Conservation (phyloP, 2,797 vertebrate genomes). For the Lates japonicus region DNA sequence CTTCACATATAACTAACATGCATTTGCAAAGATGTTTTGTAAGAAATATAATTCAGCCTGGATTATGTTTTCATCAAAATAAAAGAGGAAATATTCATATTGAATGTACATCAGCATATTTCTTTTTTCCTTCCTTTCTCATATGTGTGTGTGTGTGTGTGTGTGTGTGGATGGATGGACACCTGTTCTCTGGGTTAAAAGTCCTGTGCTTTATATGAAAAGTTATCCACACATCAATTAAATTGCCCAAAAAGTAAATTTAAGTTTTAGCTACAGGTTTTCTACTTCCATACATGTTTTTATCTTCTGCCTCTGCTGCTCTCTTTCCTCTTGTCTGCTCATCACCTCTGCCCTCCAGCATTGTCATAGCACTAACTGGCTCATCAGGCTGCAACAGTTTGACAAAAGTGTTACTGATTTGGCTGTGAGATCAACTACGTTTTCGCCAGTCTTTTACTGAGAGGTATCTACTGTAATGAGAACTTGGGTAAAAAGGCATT, state of each 20-base stretch:
- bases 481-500: slow-evolving; percentile 12
- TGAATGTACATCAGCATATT: not conserved
- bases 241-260: not conserved
- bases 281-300: not conserved
- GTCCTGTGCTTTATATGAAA: not conserved
- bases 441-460: not conserved
- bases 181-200: not conserved
- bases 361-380: slow-evolving; percentile 1
- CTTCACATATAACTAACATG: not conserved
- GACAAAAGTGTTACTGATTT: not conserved
- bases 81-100: slow-evolving; percentile 9
- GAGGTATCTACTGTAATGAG: slow-evolving; percentile 2
- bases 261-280: not conserved
- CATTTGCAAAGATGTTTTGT: not conserved
- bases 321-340: not conserved
- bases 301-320: not conserved
- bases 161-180: too few species aligned
- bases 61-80: slow-evolving; percentile 12
- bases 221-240: not conserved
- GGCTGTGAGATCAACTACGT: not conserved
- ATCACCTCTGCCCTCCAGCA: slow-evolving; percentile 1
- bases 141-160: too few species aligned
- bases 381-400: not conserved
- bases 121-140: not conserved
- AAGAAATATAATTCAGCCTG: not conserved